Base-by-base conservation (phyloP, 2,797 vertebrate genomes). In the Prionace glauca region DNA sequence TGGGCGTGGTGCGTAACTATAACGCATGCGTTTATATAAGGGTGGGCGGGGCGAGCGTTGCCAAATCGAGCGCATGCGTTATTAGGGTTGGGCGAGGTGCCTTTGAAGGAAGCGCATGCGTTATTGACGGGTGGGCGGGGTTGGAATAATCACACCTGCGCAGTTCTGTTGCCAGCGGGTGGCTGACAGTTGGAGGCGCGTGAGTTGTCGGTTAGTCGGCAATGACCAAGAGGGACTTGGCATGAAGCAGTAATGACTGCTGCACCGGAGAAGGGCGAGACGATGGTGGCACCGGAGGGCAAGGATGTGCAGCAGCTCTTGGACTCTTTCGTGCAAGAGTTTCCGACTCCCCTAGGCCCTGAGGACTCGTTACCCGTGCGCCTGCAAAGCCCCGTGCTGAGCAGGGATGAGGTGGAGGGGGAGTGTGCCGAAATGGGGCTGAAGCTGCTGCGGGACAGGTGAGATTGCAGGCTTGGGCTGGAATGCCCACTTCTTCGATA, bases 391-490 rank as follows among this genome's bases (percentile, higher is more conserved):
- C 91, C 95, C 0, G 96, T 1, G 9, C 96, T 98, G 79, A 97
- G 97, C 93, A 96, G 96, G 96, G 98, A 98, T 16, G 99, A 99
- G 97, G 96, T 98, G 60, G 97, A 96, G 5, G 99, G 98, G 0
- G 98, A 98, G 96, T 97, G 98, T 96, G 96, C 97, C 5, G 98
- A 99, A 26, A 96, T 98, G 96, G 98, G 97, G 0, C 95, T 98
- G 87, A 96, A 97, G 95, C 97, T 99, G 96, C 97, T 99, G 96
- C 95, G 96, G 81, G 97, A 96, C 96, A 98, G 98, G 99, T 99
- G 97, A 96, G 97, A 0, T 0, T 62, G 20, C 9, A 3, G n/a
- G 11, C 22, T 36, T 26, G 12, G 22, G 29, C 29, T 0, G 12
- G 36, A 56, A 90, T 56, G n/a, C 41, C 26, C 7, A 20, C 32